These are phyloP conservation scores for Mythimna ferrago DNA, from an alignment of 2,888 invertebrate species.

Conservation along the genomic window DNA sequence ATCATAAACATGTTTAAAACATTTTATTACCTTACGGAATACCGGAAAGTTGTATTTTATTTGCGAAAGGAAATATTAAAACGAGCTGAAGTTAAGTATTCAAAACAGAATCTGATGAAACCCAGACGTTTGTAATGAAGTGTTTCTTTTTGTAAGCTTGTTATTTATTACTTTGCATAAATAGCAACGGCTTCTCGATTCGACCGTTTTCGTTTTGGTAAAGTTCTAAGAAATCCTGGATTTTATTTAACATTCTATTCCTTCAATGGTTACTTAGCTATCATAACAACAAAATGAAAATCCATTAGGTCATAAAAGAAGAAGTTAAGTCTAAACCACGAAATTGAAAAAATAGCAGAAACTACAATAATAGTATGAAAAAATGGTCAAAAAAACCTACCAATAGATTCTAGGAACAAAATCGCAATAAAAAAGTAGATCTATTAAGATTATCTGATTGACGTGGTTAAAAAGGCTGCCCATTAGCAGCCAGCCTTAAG, in stretches of 20 bases:
- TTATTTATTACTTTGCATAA: conserved; percentile 46
- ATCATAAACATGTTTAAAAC: conserved; percentile 22
- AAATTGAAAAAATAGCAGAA: neutral
- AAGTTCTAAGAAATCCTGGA: conserved; percentile 4
- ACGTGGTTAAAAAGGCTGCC: no score
- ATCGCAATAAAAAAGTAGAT: neutral
- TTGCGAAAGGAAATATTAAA: conserved; percentile 48
- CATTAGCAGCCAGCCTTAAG: no score
- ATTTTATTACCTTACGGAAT: conserved; percentile 30
- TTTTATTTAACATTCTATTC: conserved; percentile 16
- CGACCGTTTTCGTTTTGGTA: conserved; percentile 38
- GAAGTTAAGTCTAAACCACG: neutral
- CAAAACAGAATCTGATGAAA: conserved; percentile 44
- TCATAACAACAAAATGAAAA: conserved; percentile 3
- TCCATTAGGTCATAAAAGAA: neutral
- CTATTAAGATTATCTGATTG: neutral
- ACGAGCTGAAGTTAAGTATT: conserved; percentile 26
- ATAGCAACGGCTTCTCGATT: conserved; percentile 21
- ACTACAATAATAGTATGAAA: neutral
- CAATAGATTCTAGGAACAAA: neutral
- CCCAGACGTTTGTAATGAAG: conserved; percentile 51
- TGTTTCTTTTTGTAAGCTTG: conserved; percentile 52
- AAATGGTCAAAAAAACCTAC: neutral
- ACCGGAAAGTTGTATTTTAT: conserved; percentile 40
- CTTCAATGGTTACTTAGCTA: neutral